Evolutionary conservation across 2,113 vertebrate genomes (phyloP).

Genomic region (Myiozetetes cayanensis): DNA sequence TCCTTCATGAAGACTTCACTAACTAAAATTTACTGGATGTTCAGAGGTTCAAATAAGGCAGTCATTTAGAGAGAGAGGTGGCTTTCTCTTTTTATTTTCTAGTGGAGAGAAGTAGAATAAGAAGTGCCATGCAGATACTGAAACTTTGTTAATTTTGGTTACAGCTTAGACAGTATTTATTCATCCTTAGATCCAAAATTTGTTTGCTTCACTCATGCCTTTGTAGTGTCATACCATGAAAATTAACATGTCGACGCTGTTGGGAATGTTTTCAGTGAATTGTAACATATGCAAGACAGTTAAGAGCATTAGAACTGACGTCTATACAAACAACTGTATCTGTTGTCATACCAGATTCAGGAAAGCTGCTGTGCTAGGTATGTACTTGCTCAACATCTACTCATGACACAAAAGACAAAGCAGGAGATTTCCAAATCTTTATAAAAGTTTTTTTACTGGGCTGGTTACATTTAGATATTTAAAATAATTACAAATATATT

Average conservation of each 20-base stretch:
- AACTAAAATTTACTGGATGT: not conserved
- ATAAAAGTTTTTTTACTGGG: not conserved
- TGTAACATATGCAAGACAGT: not conserved
- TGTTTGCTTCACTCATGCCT: not conserved
- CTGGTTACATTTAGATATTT: not conserved
- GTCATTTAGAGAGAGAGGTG: not conserved
- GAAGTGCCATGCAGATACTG: not conserved
- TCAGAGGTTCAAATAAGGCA: not conserved
- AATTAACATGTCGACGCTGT: not conserved
- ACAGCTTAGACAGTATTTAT: not conserved
- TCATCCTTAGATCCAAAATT: not conserved
- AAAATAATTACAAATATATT: not conserved
- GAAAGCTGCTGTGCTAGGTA: rapidly evolving
- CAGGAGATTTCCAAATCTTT: not conserved
- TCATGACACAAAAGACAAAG: not conserved
- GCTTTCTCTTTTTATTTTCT: not conserved
- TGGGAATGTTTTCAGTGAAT: not conserved
- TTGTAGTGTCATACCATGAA: not conserved
- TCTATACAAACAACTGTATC: not conserved
- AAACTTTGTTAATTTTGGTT: not conserved
- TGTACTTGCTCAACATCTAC: no score
- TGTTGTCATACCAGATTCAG: not conserved
- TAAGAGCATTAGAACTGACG: not conserved
- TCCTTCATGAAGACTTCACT: not conserved
- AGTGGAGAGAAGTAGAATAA: not conserved